Base-by-base conservation (phyloP, 2,113 vertebrate species). In the Phylloscopus whistleri region DNA sequence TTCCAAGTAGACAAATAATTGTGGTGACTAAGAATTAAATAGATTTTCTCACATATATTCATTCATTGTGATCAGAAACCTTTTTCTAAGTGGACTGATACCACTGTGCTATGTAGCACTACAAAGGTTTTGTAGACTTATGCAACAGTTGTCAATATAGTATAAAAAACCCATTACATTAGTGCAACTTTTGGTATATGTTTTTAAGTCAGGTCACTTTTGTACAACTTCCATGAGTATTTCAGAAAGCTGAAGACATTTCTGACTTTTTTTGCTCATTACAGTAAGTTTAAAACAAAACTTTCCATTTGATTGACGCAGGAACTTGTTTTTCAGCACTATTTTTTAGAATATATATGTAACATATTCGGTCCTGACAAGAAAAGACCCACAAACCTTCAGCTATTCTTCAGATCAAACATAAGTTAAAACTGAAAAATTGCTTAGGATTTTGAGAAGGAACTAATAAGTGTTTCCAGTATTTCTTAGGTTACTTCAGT, bases 401-500 rank as follows among this genome's bases (percentile, higher is more conserved):
- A 81, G 11, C 11, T 51, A 14, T 31, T 17, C 12, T 78, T 78
- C 46, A 84, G 60, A 18, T 74, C 33, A 89, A 75, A 16, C 2
- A 3, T 22, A 48, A 56, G 4, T 70, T 84, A 75, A 88, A 84
- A n/a, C 49, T 68, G 37, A 72, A 89, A 81, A 60, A 56, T 56
- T 46, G 16, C 3, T 48, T 43, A 72, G 33, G 9, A 37, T 41
- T 83, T 68, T 49, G 33, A 20, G 19, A 89, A 87, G 16, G 23
- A 48, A 13, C 22, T 46, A 0, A 0, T 48, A 58, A 76, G 5
- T 0, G 2, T 72, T 84, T 60, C 20, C 15, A 67, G 0, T 60
- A 44, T 84, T 78, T 90, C 18, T 78, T 74, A 55, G 20, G 28
- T 16, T 63, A 59, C 8, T 62, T 74, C 44, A 41, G 7, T 43